Base-by-base conservation (phyloP, 2,113 vertebrate species). In the Potamarius usumacintae region DNA sequence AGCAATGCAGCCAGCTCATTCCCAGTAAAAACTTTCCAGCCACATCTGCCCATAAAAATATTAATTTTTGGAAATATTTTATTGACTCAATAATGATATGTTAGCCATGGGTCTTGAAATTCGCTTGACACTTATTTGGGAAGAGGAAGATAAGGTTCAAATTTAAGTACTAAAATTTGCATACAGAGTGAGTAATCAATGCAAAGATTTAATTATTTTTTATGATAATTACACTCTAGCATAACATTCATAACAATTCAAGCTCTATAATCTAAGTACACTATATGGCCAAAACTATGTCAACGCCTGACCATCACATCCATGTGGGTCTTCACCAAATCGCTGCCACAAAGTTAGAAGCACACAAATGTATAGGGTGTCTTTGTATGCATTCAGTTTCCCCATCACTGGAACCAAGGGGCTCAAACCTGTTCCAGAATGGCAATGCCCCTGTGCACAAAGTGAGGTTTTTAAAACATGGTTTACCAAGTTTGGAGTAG, bases 1-100 rank as follows among this genome's bases (percentile, higher is more conserved):
- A 99, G 95, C 90, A 99, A 90, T 11, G 97, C 98, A 0, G 97
- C 98, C 65, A 99, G 86, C 90, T 99, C 97, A 0, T 99, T 99
- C 1, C 98, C 98, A 0, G 96, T 96, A 93, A 99, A 99, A 90
- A 99, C 96, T 92, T 97, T 99, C 98, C 98, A 99, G 15, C 85
- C 86, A 53, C 93, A 95, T 80, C 97, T 99, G 93, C 0, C 58
- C 87, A 80, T 25, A 84, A 50, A 50, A 57, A 52, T 42, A 25
- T 62, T 48, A 7, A 0, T 80, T 1, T 17, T 62, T 48, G 27
- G 14, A 25, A 60, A 67, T 62, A 78, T 57, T 48, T 22, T 42
- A 22, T 15, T 4, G 12, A 60, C 18, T 30, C 8, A 58, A 79
- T 30, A 55, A 34, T 11, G 8, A 80, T 17, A 57, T 3, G 8